Evolutionary conservation across 2,113 vertebrate species (phyloP), one percentile per base, ranked within the genome.

Genomic region (Pampusana beccarii): DNA sequence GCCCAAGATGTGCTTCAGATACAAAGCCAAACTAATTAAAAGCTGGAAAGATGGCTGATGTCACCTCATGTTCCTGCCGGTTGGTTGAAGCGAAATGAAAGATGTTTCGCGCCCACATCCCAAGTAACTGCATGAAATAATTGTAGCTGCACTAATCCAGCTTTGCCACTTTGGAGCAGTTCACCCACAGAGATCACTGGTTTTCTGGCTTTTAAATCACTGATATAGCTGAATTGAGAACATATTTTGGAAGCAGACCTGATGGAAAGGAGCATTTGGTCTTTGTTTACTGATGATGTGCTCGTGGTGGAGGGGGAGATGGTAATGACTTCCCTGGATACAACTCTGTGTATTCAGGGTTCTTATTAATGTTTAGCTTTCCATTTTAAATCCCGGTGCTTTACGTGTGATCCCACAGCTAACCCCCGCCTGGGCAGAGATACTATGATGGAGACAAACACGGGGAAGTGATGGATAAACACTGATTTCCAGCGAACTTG

Each of bases 381-480:
- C 67, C 16, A 2, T 62, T 73, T 86, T 51, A 80, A 83, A 77
- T 33, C 82, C 64, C 3, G 4, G 24, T 40, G 56, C 57, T 62
- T 71, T 56, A 7, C 12, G 24, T 31, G 50, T 0, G 0, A 72
- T 50, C 50, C 71, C 74, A 70, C 40, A 66, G 66, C 75, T 53
- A 70, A 91, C 25, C 79, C 72, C 88, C 20, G 58, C 26, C 75
- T n/a, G 11, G 77, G 53, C 34, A 70, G 18, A 38, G 91, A 51
- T 74, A 61, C 71, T 62, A 62, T 66, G 67, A 65, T 70, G 91
- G 36, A 84, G 69, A 84, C 86, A 94, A 95, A 91, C 77, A 94
- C 0, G 0, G 33, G 80, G 92, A 95, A 94, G 84, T 26, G 28
- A 89, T 34, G 83, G 51, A 91, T 92, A 77, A 95, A 94, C 86